Evolutionary conservation across 2,113 vertebrate genomes (phyloP), one percentile per base, ranked within the genome.

Genomic region (Halichoeres trimaculatus): DNA sequence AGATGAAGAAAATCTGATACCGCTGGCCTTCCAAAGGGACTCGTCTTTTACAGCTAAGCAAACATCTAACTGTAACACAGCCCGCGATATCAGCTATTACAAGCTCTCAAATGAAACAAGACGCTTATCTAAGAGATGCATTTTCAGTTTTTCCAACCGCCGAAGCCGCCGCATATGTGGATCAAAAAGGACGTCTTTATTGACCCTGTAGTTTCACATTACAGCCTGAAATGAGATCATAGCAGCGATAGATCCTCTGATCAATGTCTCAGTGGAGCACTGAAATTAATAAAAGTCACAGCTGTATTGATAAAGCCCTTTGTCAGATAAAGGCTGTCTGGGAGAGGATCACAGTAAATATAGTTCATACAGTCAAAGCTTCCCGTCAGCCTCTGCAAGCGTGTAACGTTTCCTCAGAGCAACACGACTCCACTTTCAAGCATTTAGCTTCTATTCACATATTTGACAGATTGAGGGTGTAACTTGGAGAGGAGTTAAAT

Each of bases 121-220:
- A 85, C 58, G 72, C 55, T 64, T 77, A 76, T 85, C 24, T 14
- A 30, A 52, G 77, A 70, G 70, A 69, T 55, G 43, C 45, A 71
- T 40, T 78, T 70, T 69, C 40, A 58, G 78, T 79, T 70, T 43
- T 69, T 81, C n/a, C 35, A 76, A 60, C 74, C 78, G 68, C 70
- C 81, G 76, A 74, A 74, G 30, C 20, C 23, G 54, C 68, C 80
- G 51, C 74, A 83, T 64, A 50, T 57, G 60, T 67, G 71, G 62
- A 82, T 84, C 65, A 77, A 88, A 84, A 84, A 82, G 85, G 81
- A 85, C 19, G 48, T 81, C 81, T 83, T 78, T 90, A 89, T 89
- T 85, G 90, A 93, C 84, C 84, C 78, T 83, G 81, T 83, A 79
- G 92, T 88, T 88, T 89, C 81, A 69, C 80, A 85, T 92, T 90